Conservation (phyloP, 1,140 invertebrate genomes). For the Pachypeltis micranthus region DNA sequence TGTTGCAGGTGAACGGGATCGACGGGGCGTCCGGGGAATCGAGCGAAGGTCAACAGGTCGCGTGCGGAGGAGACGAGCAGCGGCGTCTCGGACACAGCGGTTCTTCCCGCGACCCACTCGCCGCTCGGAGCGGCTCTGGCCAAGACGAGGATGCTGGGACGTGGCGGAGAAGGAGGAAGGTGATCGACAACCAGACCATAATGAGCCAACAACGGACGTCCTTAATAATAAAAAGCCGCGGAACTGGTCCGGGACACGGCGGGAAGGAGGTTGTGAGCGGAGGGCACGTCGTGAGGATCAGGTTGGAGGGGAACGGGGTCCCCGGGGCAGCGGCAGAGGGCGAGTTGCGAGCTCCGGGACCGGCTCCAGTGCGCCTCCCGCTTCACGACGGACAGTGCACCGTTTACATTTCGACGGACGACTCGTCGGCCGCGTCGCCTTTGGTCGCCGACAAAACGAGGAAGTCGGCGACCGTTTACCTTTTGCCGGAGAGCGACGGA, state of each 20-base stretch:
- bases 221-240: not conserved
- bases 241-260: not conserved
- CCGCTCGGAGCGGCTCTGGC: too few relatives aligned
- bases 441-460: slow-evolving; percentile 6
- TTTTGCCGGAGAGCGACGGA: slow-evolving; percentile 32
- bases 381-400: too few relatives aligned
- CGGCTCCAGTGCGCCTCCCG: too few relatives aligned
- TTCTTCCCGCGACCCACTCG: too few relatives aligned
- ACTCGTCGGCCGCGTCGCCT: not conserved
- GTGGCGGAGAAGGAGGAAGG: not conserved
- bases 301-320: not conserved
- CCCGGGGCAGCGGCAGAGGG: not conserved
- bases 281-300: not conserved
- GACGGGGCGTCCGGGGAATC: too few relatives aligned
- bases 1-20: too few relatives aligned
- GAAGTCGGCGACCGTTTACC: not conserved
- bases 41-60: too few relatives aligned
- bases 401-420: not conserved
- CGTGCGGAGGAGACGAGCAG: too few relatives aligned
- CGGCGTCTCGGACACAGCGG: too few relatives aligned
- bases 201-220: not conserved
- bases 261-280: not conserved
- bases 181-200: not conserved
- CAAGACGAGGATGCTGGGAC: too few relatives aligned
- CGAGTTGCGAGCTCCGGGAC: too few relatives aligned